A percentile compares a stretch with the other conserved stretches of the same genome.
Evolutionary conservation across 2,113 vertebrate genomes (phyloP).

Genomic region (Rhinoderma darwinii): DNA sequence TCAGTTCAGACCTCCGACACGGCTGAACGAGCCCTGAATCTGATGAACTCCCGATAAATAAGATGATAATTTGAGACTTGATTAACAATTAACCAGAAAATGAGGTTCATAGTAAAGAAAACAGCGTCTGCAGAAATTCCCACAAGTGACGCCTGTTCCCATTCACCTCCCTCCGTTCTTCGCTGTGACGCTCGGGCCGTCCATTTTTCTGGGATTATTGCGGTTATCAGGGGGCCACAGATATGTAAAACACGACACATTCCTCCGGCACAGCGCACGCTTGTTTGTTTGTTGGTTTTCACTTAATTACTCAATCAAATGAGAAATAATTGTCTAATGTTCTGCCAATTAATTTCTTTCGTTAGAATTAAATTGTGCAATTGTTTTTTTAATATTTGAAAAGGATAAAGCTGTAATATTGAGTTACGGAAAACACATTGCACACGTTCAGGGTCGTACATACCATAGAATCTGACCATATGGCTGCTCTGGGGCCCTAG

Average conservation of each 20-base stretch:
- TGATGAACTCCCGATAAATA: background rate
- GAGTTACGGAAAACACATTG: no score
- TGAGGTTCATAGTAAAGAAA: background rate
- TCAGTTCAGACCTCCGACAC: no score
- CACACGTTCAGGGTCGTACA: no score
- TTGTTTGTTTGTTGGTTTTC: slow-evolving; percentile 13
- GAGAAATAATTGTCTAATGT: slow-evolving; percentile 14
- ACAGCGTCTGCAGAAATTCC: background rate
- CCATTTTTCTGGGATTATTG: slow-evolving; percentile 4
- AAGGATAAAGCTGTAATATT: no score
- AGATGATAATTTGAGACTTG: background rate
- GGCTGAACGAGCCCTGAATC: background rate
- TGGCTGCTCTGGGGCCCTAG: no score
- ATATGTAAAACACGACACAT: background rate
- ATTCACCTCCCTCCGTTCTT: slow-evolving; percentile 17
- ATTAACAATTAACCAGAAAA: background rate
- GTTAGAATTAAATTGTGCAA: slow-evolving; percentile 4
- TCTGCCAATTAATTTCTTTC: background rate
- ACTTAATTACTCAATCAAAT: slow-evolving; percentile 39
- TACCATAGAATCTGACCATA: no score
- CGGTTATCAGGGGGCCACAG: slow-evolving; percentile 32
- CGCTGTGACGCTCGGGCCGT: slow-evolving; percentile 1
- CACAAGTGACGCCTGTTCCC: background rate
- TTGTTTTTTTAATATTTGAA: no score
- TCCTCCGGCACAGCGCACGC: background rate